A percentile compares a stretch with the other conserved stretches of the same genome.
phyloP scores from a whole-genome alignment of 2,797 vertebrate genomes.

The Coregonus ussuriensis region DNA sequence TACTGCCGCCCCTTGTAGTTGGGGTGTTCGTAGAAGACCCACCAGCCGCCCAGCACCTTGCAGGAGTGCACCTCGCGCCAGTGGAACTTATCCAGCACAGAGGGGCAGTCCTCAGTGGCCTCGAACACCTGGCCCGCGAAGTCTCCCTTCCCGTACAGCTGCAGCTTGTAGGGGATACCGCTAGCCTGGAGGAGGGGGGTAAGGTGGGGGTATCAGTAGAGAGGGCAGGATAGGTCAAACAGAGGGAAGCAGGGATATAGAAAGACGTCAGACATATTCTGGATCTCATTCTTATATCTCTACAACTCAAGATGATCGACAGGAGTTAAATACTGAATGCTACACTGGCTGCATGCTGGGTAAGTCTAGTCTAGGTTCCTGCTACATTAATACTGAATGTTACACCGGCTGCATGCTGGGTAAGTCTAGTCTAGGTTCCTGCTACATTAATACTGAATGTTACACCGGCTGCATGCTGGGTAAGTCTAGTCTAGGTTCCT shows the following conservation, averaged over 20 bases:
- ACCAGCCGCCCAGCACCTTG: constrained; percentile 82
- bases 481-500: no score
- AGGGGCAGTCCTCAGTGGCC: constrained; percentile 77
- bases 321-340: no score
- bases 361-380: no score
- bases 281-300: background rate
- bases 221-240: background rate
- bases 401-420: no score
- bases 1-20: constrained; percentile 83
- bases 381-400: no score
- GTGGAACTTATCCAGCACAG: constrained; percentile 79
- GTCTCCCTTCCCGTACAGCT: constrained; percentile 77
- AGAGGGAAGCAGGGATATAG: background rate
- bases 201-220: background rate
- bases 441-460: no score
- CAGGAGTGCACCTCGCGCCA: constrained; percentile 81
- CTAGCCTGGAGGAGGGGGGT: constrained; percentile 52
- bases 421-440: no score
- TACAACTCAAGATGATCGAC: background rate
- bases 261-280: background rate
- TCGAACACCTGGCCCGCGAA: constrained; percentile 79
- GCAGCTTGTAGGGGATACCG: constrained; percentile 71
- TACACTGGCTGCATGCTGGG: no score
- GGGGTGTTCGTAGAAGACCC: constrained; percentile 85
- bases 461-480: no score